Conservation (phyloP, 2,113 vertebrate species). For the Brachyhypopomus gauderio region DNA sequence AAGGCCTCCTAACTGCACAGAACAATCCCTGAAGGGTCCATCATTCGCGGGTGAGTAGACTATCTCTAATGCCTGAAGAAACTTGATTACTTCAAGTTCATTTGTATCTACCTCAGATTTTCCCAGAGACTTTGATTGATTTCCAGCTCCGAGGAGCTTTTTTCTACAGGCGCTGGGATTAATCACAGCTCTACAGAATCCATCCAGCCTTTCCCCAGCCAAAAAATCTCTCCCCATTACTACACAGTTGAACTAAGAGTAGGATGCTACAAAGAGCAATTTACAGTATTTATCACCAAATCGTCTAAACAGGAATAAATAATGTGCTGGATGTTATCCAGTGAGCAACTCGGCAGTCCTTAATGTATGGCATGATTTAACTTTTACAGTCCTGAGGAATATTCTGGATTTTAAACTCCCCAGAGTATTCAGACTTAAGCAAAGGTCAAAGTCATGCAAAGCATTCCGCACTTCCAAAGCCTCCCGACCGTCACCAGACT, state of each 20-base stretch:
- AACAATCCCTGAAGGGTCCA: neutral
- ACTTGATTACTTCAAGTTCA: no score
- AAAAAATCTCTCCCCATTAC: no score
- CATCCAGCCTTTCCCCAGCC: no score
- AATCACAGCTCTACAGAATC: no score
- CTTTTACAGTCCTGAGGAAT: neutral
- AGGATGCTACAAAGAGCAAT: neutral
- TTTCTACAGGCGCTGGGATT: no score
- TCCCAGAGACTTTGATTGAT: neutral
- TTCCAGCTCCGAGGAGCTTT: neutral
- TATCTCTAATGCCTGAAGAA: no score
- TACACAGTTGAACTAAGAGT: neutral
- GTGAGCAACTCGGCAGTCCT: constrained; percentile 19
- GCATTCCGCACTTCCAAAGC: neutral
- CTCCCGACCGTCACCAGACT: neutral
- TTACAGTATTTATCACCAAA: neutral
- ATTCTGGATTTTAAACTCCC: neutral
- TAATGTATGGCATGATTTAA: neutral
- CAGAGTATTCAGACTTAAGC: neutral
- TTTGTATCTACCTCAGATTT: neutral
- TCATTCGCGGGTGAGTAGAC: neutral
- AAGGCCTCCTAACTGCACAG: neutral
- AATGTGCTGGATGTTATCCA: constrained; percentile 32
- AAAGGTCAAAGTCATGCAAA: neutral
- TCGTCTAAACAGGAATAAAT: constrained; percentile 1